Percentiles rank a stretch among this genome's conserved stretches.
Conservation (phyloP, 2,113 vertebrate species). For the Corapipo altera region DNA sequence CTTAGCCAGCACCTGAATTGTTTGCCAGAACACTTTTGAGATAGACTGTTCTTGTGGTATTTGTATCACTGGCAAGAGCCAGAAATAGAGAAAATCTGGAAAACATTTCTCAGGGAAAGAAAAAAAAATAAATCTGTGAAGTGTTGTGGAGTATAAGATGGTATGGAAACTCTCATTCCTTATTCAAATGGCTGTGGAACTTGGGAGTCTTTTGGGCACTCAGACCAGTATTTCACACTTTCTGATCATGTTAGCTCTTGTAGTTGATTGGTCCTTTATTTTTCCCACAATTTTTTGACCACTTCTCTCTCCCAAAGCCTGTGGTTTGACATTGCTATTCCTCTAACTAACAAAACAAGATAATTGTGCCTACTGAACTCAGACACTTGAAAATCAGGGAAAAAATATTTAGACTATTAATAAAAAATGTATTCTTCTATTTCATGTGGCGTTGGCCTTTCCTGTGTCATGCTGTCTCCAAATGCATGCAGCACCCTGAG, state of each 20-base stretch:
- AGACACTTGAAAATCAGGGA: background rate
- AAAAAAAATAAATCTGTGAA: background rate
- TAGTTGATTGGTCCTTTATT: background rate
- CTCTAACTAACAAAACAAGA: background rate
- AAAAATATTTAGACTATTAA: background rate
- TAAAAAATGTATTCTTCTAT: background rate
- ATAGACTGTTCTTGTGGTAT: constrained; percentile 20
- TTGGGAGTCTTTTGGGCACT: background rate
- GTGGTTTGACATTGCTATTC: accelerated
- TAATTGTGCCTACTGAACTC: background rate
- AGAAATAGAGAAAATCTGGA: constrained; percentile 50
- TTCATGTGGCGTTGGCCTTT: background rate
- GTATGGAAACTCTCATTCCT: background rate
- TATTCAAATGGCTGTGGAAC: background rate
- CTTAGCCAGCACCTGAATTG: constrained; percentile 21
- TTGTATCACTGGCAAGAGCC: constrained; percentile 30
- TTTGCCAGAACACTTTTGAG: constrained; percentile 55
- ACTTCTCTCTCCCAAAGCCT: background rate
- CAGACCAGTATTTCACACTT: background rate
- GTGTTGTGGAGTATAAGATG: background rate
- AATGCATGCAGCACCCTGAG: background rate
- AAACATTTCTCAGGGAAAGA: constrained; percentile 8
- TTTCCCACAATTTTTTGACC: background rate
- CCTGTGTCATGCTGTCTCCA: background rate
- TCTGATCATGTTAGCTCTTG: background rate